Percentiles rank a stretch among this genome's conserved stretches.
Conservation (phyloP, 2,888 invertebrate genomes). For the Parelbella ahira region DNA sequence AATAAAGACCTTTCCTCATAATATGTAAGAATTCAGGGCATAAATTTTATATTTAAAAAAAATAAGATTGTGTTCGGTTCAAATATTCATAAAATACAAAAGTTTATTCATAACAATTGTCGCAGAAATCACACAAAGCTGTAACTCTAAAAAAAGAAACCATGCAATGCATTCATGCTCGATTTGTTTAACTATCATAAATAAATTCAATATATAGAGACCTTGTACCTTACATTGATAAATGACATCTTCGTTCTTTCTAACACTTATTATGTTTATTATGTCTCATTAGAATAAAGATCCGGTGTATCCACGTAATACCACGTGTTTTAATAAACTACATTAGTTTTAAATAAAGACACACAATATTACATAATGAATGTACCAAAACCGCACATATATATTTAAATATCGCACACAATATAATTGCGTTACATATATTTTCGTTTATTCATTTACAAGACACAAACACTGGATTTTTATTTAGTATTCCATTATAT, state of each 20-base stretch:
- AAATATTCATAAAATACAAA: slow-evolving; percentile 20
- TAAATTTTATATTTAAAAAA: slow-evolving; percentile 11
- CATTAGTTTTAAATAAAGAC: slow-evolving; percentile 23
- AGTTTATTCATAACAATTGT: slow-evolving; percentile 29
- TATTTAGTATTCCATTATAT: slow-evolving; percentile 29
- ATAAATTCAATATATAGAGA: slow-evolving; percentile 62
- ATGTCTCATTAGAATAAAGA: slow-evolving; percentile 47
- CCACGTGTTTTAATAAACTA: too few species aligned
- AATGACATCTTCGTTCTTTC: slow-evolving; percentile 47
- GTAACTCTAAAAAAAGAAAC: slow-evolving; percentile 53
- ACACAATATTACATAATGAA: slow-evolving; percentile 13
- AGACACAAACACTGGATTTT: slow-evolving; percentile 21
- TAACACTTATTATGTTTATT: slow-evolving; percentile 57
- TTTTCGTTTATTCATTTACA: slow-evolving; percentile 8
- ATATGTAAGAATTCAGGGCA: slow-evolving; percentile 33
- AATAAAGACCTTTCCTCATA: slow-evolving; percentile 25
- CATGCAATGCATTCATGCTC: slow-evolving; percentile 70
- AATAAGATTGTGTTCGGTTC: slow-evolving; percentile 20
- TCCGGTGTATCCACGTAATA: slow-evolving; percentile 14
- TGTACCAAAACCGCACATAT: slow-evolving; percentile 22
- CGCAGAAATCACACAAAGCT: slow-evolving; percentile 52
- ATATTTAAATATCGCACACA: slow-evolving; percentile 12
- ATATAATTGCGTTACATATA: slow-evolving; percentile 6
- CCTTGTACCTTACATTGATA: slow-evolving; percentile 48
- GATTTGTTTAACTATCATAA: slow-evolving; percentile 43